phyloP scores from a whole-genome alignment of 2,888 invertebrate genomes.

The Coelopa pilipes region DNA sequence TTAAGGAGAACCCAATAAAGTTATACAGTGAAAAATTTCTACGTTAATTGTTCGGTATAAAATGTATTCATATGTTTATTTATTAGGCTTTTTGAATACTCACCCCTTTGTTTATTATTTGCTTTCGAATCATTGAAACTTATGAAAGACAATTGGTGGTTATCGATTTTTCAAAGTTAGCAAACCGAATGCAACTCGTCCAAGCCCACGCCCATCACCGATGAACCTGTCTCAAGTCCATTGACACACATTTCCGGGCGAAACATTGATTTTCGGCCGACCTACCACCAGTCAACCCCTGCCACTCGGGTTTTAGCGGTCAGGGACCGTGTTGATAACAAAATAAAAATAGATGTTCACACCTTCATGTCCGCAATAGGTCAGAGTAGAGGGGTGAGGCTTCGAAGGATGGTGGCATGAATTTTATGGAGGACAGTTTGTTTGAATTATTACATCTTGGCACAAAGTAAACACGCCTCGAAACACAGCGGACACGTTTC shows the following conservation, averaged over 20 bases:
- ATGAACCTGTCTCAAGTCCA: slow-evolving; percentile 10
- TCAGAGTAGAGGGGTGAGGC: background rate
- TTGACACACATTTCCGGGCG: slow-evolving; percentile 17
- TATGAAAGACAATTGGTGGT: background rate
- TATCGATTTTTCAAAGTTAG: slow-evolving; percentile 18
- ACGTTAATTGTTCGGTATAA: too few relatives aligned
- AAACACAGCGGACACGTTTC: too few relatives aligned
- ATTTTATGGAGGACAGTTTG: too few relatives aligned
- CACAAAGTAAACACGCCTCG: too few relatives aligned
- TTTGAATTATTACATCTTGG: too few relatives aligned
- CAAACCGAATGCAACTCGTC: background rate
- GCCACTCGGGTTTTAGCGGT: slow-evolving; percentile 1
- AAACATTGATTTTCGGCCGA: background rate
- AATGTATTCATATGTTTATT: too few relatives aligned
- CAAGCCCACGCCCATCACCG: background rate
- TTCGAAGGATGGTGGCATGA: too few relatives aligned
- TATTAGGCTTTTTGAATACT: too few relatives aligned
- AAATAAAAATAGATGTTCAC: too few relatives aligned
- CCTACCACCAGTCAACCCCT: background rate
- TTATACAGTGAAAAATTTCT: too few relatives aligned
- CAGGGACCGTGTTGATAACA: background rate
- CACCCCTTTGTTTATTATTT: too few relatives aligned
- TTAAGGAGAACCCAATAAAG: too few relatives aligned
- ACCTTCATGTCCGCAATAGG: background rate
- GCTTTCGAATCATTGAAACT: background rate